These are phyloP conservation scores for Mohoua ochrocephala DNA, from an alignment of 2,113 vertebrate genomes.

Conservation along the genomic window DNA sequence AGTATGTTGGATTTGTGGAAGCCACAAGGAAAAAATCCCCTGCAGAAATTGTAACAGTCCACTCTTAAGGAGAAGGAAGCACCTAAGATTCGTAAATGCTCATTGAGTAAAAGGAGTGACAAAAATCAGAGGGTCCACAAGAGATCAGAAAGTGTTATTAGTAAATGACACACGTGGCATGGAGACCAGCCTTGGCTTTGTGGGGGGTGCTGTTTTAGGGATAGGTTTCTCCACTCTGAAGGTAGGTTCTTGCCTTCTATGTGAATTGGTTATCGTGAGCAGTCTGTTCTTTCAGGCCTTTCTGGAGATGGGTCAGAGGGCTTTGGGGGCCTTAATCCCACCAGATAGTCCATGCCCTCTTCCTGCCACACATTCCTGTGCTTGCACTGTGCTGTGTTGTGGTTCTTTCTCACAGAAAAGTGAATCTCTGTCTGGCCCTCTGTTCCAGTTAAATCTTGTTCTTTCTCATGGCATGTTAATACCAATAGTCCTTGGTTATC, in stretches of 20 bases:
- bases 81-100: not conserved
- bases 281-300: not conserved
- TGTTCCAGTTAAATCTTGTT: not conserved
- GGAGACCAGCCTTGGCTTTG: not conserved
- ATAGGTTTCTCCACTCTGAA: not conserved
- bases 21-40: not conserved
- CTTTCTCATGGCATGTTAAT: fast-evolving
- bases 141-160: not conserved
- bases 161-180: not conserved
- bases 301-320: not conserved
- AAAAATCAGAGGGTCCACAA: not conserved
- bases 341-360: fast-evolving
- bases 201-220: not conserved
- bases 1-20: not conserved
- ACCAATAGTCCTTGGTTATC: not conserved
- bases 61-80: not conserved
- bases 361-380: not conserved
- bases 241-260: not conserved
- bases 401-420: not conserved
- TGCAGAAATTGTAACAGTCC: not conserved
- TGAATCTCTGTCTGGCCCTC: not conserved
- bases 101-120: not conserved
- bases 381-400: not conserved
- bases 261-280: not conserved
- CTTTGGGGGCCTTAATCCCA: not conserved